Evolutionary conservation across 2,888 invertebrate species (phyloP).

Genomic region (Phalera bucephala): DNA sequence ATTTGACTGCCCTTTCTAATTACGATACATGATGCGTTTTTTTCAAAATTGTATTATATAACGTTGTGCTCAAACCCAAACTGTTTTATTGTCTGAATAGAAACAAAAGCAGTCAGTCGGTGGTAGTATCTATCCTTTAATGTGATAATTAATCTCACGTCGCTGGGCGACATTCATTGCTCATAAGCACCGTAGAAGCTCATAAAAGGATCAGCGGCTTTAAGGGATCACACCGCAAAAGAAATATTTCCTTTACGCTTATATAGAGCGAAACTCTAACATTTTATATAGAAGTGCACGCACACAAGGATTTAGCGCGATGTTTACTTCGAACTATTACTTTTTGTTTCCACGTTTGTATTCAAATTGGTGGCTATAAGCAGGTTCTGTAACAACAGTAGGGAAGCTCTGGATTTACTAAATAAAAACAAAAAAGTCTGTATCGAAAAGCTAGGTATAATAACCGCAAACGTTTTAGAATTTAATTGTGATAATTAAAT

Average conservation of each 20-base stretch:
- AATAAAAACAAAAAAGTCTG: no score
- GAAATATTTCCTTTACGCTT: slow-evolving; percentile 64
- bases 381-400: not conserved
- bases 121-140: slow-evolving; percentile 34
- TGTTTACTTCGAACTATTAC: slow-evolving; percentile 38
- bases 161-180: slow-evolving; percentile 55
- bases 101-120: no score
- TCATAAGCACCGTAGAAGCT: slow-evolving; percentile 56
- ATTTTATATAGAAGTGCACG: slow-evolving; percentile 45
- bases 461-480: no score
- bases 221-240: slow-evolving; percentile 60
- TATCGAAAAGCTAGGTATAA: no score
- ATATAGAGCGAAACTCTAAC: slow-evolving; percentile 44
- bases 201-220: slow-evolving; percentile 70
- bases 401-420: not conserved
- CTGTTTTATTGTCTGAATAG: no score
- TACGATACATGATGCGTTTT: no score
- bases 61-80: no score
- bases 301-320: slow-evolving; percentile 48
- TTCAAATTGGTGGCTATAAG: no score
- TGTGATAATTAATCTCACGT: slow-evolving; percentile 36
- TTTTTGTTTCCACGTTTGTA: slow-evolving; percentile 14
- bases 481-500: no score
- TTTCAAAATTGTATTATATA: no score
- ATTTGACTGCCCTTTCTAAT: no score